Conservation (phyloP, 2,888 invertebrate species). For the Blomia tropicalis region DNA sequence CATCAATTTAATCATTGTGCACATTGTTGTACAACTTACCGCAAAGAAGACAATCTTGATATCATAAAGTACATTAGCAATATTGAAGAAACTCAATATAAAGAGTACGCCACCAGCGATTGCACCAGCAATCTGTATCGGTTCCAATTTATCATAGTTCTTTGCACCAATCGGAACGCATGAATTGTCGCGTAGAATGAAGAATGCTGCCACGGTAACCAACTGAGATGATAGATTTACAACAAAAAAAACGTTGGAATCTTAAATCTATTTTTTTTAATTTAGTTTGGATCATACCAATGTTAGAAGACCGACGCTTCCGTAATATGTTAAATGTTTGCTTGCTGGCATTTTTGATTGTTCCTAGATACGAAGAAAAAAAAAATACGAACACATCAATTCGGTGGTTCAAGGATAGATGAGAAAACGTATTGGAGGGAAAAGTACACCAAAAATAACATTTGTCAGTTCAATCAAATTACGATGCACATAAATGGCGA, state of each 20-base stretch:
- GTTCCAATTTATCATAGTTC: slow-evolving; percentile 19
- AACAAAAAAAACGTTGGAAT: not conserved
- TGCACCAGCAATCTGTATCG: slow-evolving; percentile 22
- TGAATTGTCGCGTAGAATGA: slow-evolving; percentile 17
- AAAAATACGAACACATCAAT: too few relatives aligned
- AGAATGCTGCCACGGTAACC: slow-evolving; percentile 17
- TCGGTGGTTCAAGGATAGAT: too few relatives aligned
- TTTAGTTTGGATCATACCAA: slow-evolving; percentile 5
- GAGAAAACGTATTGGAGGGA: too few relatives aligned
- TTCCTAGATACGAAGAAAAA: too few relatives aligned
- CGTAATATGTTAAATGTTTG: slow-evolving; percentile 23
- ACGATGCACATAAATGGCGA: too few relatives aligned
- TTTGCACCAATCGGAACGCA: not conserved
- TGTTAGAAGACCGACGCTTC: slow-evolving; percentile 20
- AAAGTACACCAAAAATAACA: too few relatives aligned
- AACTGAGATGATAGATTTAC: slow-evolving; percentile 7
- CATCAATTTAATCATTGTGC: not conserved
- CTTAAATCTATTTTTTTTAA: not conserved
- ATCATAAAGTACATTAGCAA: slow-evolving; percentile 22
- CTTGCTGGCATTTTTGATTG: slow-evolving; percentile 17
- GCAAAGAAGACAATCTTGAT: slow-evolving; percentile 23
- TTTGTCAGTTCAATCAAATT: too few relatives aligned
- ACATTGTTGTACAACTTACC: not conserved
- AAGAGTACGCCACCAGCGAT: slow-evolving; percentile 17
- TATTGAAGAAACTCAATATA: slow-evolving; percentile 23